A percentile compares a stretch with the other conserved stretches of the same genome.
Conservation (phyloP, 2,888 invertebrate genomes). For the Apodemia mormo region DNA sequence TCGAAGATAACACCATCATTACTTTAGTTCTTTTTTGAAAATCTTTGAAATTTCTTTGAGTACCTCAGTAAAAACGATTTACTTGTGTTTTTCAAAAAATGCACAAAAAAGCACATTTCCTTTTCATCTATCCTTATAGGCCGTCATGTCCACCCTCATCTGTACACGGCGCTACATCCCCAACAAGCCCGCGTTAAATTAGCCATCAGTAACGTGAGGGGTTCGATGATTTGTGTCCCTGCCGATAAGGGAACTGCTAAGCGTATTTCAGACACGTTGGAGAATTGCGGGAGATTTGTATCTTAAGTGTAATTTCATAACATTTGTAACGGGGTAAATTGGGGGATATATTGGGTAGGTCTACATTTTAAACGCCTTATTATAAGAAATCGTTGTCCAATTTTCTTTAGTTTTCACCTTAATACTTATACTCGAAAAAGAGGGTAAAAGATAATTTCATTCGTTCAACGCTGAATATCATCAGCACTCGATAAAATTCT, state of each 20-base stretch:
- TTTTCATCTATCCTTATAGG: not conserved
- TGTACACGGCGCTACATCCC: constrained; percentile 19
- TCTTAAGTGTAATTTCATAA: constrained; percentile 34
- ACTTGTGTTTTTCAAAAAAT: no score
- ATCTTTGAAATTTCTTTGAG: no score
- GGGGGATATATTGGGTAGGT: not conserved
- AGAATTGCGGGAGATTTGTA: constrained; percentile 49
- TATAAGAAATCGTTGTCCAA: no score
- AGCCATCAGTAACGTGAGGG: constrained; percentile 52
- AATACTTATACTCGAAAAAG: no score
- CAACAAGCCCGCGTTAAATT: constrained; percentile 48
- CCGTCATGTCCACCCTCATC: not conserved
- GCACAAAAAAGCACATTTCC: not conserved
- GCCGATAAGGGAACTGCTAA: constrained; percentile 48
- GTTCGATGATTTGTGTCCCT: constrained; percentile 56
- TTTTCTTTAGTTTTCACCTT: no score
- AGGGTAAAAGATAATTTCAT: no score
- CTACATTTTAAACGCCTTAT: no score
- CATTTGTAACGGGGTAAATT: constrained; percentile 11
- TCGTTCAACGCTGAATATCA: no score
- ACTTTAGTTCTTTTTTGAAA: no score
- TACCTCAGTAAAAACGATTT: no score
- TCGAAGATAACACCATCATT: no score
- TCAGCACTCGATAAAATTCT: no score
- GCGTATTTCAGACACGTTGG: constrained; percentile 44